Base-by-base conservation (phyloP, 2,888 invertebrate species). In the Criorhina ranunculi region DNA sequence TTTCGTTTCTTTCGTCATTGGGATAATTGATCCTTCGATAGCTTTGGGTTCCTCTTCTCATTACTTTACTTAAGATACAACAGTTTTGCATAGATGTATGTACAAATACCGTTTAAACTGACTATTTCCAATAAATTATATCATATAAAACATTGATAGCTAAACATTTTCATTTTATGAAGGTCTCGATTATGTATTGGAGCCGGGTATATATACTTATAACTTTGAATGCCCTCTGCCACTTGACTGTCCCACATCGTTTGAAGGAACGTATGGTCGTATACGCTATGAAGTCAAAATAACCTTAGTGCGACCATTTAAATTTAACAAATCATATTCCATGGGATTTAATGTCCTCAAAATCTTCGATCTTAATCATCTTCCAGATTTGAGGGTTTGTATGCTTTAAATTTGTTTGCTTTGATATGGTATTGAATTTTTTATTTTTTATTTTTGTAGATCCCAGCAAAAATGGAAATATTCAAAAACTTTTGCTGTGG, bases 281-380 rank as follows among this genome's bases (percentile, higher is more conserved):
- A 90, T 94, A 37, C 90, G 94, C 2, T 95, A 95, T 89, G 92
- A 93, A 89, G 88, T 89, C 0, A 88, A 95, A 91, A 95, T 95
- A 0, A 94, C 94, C 0, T 92, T 98, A 11, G 96, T 97, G 89
- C 93, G 96, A 8, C 96, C 97, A 15, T 96, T 96, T 96, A 96
- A 96, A 89, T 95, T 95, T 90, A 96, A 97, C 91, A 89, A 90
- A 57, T 88, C 88, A 5, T 91, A 88, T 53, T 96, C 95, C 90
- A 93, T 93, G 88, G 94, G 95, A 1, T 96, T 98, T 88, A 96
- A 95, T 46, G 95, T 98, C 3, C 93, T 96, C 49, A 95, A 95
- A 87, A 93, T 95, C 6, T 92, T 96, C 88, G 97, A 97, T 91
- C 93, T 98, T 78, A 97, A 97, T 91, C 92, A 86, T 15, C 85